Base-by-base conservation (phyloP, 1,140 invertebrate genomes). In the Harpegnathos saltator region DNA sequence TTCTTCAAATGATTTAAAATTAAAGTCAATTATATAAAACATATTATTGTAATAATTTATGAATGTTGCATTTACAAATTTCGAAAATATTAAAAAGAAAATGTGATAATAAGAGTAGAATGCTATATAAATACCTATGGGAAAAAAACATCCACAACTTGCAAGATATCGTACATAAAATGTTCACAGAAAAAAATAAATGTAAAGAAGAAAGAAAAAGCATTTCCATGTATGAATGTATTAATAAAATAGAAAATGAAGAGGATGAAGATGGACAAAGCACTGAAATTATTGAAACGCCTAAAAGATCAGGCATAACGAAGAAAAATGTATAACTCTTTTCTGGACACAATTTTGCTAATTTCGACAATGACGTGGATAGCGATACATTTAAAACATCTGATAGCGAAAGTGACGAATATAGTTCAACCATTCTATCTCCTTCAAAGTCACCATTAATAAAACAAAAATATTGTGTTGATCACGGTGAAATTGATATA, bases 261-360 rank as follows among this genome's bases (percentile, higher is more conserved):
- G n/a, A n/a, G n/a, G n/a, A n/a, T n/a, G n/a, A n/a, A n/a, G n/a
- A n/a, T n/a, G n/a, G n/a, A n/a, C n/a, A n/a, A n/a, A n/a, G n/a
- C n/a, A n/a, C n/a, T n/a, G n/a, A n/a, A n/a, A n/a, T n/a, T n/a
- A n/a, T n/a, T n/a, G n/a, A n/a, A n/a, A n/a, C n/a, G n/a, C n/a
- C n/a, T n/a, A n/a, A n/a, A n/a, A n/a, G n/a, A n/a, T 56, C 54
- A 56, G 54, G 54, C 54, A 56, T 56, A 56, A 56, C 54, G 54
- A 59, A 59, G 56, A 59, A 59, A 59, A 59, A 59, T 59, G 56
- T 59, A 59, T 12, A 3, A 22, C 58, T 59, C 11, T 59, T 59
- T 59, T 59, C 58, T 59, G 58, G n/a, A n/a, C n/a, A n/a, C n/a
- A n/a, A n/a, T n/a, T n/a, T n/a, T n/a, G n/a, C n/a, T n/a, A n/a